Conservation (phyloP, 92 coral and sea anemone species). For the Palythoa heliodiscus region DNA sequence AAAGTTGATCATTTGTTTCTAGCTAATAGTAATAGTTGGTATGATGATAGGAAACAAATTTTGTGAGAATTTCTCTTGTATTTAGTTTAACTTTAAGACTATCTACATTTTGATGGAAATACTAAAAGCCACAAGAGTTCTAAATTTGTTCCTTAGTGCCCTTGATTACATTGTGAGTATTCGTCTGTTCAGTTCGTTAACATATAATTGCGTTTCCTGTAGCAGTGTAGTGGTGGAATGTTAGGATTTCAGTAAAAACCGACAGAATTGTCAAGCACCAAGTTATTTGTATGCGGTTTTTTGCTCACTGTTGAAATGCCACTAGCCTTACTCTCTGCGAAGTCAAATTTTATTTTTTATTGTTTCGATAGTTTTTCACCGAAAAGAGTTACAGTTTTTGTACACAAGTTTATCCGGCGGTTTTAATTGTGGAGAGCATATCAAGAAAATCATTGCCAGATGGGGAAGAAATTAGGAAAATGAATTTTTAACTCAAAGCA, state of each 20-base stretch:
- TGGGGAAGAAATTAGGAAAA: background rate
- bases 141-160: background rate
- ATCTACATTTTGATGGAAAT: background rate
- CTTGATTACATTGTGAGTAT: background rate
- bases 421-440: background rate
- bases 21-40: background rate
- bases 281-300: background rate
- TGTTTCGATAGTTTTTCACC: background rate
- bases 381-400: background rate
- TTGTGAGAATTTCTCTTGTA: background rate
- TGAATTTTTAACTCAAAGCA: background rate
- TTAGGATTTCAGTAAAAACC: background rate
- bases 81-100: too few species aligned
- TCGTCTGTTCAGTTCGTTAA: background rate
- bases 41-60: background rate
- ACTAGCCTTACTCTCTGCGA: background rate
- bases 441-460: background rate
- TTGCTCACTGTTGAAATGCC: background rate
- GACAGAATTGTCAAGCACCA: background rate
- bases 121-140: background rate
- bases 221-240: background rate
- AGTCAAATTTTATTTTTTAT: background rate
- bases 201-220: background rate
- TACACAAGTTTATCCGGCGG: background rate
- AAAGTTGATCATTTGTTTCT: background rate